Percentiles rank a stretch among this genome's conserved stretches.
phyloP scores from a whole-genome alignment of 2,113 vertebrate species.

The Setophaga coronata region DNA sequence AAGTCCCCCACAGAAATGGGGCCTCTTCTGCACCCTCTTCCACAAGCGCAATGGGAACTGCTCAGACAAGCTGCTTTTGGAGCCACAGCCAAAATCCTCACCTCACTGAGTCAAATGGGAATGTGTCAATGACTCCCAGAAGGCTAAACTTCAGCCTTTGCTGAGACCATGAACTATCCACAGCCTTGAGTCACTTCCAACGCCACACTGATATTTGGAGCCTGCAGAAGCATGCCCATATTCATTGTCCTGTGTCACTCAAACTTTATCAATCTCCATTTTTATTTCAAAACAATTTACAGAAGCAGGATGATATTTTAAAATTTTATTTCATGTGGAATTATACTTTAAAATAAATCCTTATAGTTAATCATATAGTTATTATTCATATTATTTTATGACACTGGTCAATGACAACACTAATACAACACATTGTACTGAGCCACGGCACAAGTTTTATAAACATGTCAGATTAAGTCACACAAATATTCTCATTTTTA shows the following conservation, averaged over 20 bases:
- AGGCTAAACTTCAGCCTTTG: not conserved
- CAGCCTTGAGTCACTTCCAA: not conserved
- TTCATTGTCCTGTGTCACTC: not conserved
- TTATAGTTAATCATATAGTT: not conserved
- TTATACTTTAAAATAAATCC: not conserved
- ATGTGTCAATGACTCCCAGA: rapidly evolving
- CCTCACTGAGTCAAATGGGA: not conserved
- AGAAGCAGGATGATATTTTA: not conserved
- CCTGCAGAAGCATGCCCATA: not conserved
- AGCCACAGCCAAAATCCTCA: not conserved
- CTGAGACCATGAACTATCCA: not conserved
- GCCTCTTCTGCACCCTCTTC: rapidly evolving
- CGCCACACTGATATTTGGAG: not conserved
- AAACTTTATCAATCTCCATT: not conserved
- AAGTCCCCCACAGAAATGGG: rapidly evolving
- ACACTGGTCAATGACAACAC: not conserved
- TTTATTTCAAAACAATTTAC: not conserved
- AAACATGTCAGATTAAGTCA: not conserved
- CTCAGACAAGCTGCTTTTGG: not conserved
- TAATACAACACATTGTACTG: not conserved
- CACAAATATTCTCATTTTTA: not conserved
- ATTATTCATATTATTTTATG: not conserved
- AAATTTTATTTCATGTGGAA: not conserved
- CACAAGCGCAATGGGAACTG: rapidly evolving
- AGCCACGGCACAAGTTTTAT: not conserved